These are phyloP conservation scores for Drosophila borealis DNA, from an alignment of 2,888 invertebrate species.

Conservation along the genomic window DNA sequence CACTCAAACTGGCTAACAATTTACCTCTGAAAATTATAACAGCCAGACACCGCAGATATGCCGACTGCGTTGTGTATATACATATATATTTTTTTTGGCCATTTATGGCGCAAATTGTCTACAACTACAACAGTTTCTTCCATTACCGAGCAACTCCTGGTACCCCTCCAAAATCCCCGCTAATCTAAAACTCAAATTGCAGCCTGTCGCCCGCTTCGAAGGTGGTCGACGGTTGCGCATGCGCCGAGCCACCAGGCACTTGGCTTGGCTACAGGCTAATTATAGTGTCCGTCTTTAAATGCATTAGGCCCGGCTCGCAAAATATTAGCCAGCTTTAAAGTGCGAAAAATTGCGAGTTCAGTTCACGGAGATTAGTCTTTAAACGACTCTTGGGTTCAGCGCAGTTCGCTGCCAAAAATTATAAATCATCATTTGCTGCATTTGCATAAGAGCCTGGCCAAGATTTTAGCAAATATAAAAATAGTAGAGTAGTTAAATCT, in stretches of 20 bases:
- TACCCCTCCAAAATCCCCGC: conserved; percentile 18
- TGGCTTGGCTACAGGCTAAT: conserved; percentile 54
- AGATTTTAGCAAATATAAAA: neutral
- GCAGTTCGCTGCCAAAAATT: conserved; percentile 28
- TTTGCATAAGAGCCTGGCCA: conserved; percentile 39
- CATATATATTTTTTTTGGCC: conserved; percentile 30
- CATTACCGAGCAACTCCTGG: conserved; percentile 23
- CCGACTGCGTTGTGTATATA: conserved; percentile 8
- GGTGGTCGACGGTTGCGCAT: conserved; percentile 39
- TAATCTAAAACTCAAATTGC: conserved; percentile 54
- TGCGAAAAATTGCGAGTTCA: conserved; percentile 61
- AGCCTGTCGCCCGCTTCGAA: conserved; percentile 37
- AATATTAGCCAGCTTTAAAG: conserved; percentile 63
- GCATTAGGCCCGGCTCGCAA: conserved; percentile 37
- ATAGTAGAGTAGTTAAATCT: conserved; percentile 1
- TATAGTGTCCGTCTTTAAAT: conserved; percentile 56
- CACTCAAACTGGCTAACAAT: conserved; percentile 17
- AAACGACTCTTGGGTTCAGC: conserved; percentile 30
- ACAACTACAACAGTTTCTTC: conserved; percentile 44
- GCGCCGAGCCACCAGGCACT: conserved; percentile 43
- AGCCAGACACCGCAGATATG: conserved; percentile 26
- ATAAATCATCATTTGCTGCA: conserved; percentile 27
- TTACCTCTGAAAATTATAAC: conserved; percentile 52
- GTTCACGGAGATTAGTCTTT: conserved; percentile 29
- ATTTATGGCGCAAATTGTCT: conserved; percentile 60